Base-by-base conservation (phyloP, 2,113 vertebrate species). In the Tachycineta bicolor region DNA sequence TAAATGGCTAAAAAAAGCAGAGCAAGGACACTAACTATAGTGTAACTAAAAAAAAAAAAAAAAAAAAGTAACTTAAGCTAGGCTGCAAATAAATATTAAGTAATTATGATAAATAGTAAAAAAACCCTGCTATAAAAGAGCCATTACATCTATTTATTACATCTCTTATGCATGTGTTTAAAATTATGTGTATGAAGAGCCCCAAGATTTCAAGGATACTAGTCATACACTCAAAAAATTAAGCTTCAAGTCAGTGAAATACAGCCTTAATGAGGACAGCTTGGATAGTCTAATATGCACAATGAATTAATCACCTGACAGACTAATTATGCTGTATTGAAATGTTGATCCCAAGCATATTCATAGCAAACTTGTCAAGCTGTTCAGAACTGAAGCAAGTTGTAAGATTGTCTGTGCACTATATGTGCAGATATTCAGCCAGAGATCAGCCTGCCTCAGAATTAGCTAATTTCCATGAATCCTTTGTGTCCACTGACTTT, bases 151-250 rank as follows among this genome's bases (percentile, higher is more conserved):
- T 70, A 44, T 86, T 84, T 64, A 87, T 90, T 90, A 21, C 34
- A 81, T 16, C 34, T 84, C 33, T 81, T 87, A 52, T 70, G 43
- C 46, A 59, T 28, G 50, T 74, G 31, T 83, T 89, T 94, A 90
- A 83, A 58, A 75, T 83, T 83, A 84, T 41, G 26, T 26, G 29
- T 64, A 44, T 78, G 68, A 87, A 81, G 44, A 89, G 22, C 24
- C 26, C 17, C 34, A 75, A 81, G 43, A 91, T 81, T 91, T 95
- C 93, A 95, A 94, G 86, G 64, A 71, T 92, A 74, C 83, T 90
- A 94, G 50, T 89, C 24, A 74, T 74, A 91, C 52, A 83, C 80
- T 94, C 90, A 86, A 94, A 89, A 94, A 94, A 83, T 86, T 90
- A 92, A 78, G 31, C 47, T 87, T 90, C 49, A 65, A 67, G 55